phyloP scores from a whole-genome alignment of 2,888 invertebrate genomes.

The Bedellia somnulentella region DNA sequence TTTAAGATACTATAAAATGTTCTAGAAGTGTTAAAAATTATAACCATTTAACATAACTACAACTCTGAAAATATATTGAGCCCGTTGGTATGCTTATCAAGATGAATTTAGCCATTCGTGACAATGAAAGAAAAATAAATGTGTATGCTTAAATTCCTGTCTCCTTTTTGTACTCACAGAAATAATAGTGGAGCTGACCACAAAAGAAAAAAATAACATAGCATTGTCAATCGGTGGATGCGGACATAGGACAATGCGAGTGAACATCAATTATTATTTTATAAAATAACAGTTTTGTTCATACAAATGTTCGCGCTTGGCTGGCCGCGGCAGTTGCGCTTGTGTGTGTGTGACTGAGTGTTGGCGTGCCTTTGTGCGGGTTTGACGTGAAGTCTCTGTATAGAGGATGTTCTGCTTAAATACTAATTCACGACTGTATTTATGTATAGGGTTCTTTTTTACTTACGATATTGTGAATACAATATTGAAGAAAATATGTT shows the following conservation, averaged over 20 bases:
- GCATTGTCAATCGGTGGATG: conserved; percentile 35
- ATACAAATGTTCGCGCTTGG: conserved; percentile 53
- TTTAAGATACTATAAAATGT: too few relatives aligned
- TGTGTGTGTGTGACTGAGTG: conserved; percentile 11
- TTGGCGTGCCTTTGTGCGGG: conserved; percentile 13
- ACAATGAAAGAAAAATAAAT: too few relatives aligned
- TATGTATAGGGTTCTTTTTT: too few relatives aligned
- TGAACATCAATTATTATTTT: conserved; percentile 54
- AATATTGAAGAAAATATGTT: too few relatives aligned
- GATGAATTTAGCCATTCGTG: too few relatives aligned
- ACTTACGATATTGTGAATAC: too few relatives aligned
- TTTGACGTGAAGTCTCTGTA: conserved; percentile 8
- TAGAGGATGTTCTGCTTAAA: conserved; percentile 46
- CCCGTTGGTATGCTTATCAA: too few relatives aligned
- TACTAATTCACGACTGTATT: too few relatives aligned
- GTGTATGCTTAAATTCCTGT: too few relatives aligned
- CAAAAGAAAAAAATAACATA: conserved; percentile 26
- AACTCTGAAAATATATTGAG: too few relatives aligned
- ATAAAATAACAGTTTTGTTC: conserved; percentile 59
- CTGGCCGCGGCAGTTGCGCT: conserved; percentile 19
- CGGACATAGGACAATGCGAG: conserved; percentile 26
- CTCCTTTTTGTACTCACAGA: conserved; percentile 11
- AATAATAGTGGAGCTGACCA: conserved; percentile 23
- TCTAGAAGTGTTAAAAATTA: too few relatives aligned
- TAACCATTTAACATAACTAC: too few relatives aligned